Evolutionary conservation across 2,888 invertebrate species (phyloP).

Genomic region (Lochmaea capreae): DNA sequence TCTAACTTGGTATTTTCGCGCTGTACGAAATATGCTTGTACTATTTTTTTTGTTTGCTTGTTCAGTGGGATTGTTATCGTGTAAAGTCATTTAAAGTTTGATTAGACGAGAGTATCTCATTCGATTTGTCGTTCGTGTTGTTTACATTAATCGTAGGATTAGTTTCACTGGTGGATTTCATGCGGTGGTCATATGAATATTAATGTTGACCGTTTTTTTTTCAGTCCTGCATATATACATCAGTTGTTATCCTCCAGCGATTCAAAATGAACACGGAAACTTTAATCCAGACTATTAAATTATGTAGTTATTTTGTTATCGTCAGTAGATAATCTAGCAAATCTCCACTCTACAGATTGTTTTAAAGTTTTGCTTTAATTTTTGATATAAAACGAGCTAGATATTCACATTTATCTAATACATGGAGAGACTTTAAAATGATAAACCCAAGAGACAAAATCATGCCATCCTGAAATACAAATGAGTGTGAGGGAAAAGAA

Average conservation of each 20-base stretch:
- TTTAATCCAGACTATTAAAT: neutral
- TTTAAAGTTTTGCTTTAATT: neutral
- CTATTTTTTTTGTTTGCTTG: neutral
- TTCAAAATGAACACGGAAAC: conserved; percentile 1
- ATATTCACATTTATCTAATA: too few relatives aligned
- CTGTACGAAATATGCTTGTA: neutral
- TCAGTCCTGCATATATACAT: neutral
- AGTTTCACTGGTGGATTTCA: neutral
- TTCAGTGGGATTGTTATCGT: neutral
- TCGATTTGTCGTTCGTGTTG: conserved; percentile 14
- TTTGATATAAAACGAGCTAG: too few relatives aligned
- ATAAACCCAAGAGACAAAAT: too few relatives aligned
- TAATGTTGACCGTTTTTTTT: conserved; percentile 1
- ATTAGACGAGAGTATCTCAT: conserved; percentile 5
- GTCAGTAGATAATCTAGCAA: neutral
- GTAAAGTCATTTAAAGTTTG: neutral
- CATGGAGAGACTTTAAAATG: too few relatives aligned
- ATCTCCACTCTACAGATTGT: neutral
- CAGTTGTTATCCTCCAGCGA: neutral
- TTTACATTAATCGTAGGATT: conserved; percentile 11
- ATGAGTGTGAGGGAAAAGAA: too few relatives aligned
- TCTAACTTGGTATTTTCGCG: neutral
- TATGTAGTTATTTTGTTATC: neutral
- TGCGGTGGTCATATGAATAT: conserved; percentile 4
- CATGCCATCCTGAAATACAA: too few relatives aligned